Evolutionary conservation across 2,797 vertebrate species (phyloP).

Genomic region (Cryptoprocta ferox): DNA sequence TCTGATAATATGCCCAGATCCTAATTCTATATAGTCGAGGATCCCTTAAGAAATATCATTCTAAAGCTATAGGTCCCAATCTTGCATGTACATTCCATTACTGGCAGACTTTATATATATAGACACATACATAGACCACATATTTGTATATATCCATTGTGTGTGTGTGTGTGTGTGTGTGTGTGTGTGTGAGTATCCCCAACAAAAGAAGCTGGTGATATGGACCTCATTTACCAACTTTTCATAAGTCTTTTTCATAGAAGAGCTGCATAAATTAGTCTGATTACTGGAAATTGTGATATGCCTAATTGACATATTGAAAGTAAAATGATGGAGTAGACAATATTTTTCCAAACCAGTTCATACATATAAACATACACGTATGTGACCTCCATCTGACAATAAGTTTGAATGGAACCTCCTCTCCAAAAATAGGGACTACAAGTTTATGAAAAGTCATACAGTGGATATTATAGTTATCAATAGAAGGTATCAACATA

Average conservation of each 20-base stretch:
- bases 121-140: too few species aligned
- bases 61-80: not conserved
- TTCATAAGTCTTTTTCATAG: not conserved
- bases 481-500: not conserved
- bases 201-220: not conserved
- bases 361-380: not conserved
- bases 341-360: not conserved
- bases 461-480: not conserved
- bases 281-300: not conserved
- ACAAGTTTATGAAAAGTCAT: not conserved
- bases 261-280: not conserved
- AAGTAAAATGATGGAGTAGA: not conserved
- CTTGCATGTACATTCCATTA: not conserved
- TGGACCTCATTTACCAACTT: not conserved
- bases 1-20: not conserved
- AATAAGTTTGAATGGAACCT: not conserved
- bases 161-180: not conserved
- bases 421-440: not conserved
- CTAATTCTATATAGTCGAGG: not conserved
- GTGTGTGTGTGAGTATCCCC: not conserved
- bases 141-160: not conserved
- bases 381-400: not conserved
- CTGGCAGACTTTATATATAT: too few species aligned
- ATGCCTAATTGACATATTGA: not conserved
- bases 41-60: not conserved